A percentile compares a stretch with the other conserved stretches of the same genome.
These are phyloP conservation scores for Tetragonisca angustula DNA, from an alignment of 2,888 invertebrate genomes.

Conservation along the genomic window DNA sequence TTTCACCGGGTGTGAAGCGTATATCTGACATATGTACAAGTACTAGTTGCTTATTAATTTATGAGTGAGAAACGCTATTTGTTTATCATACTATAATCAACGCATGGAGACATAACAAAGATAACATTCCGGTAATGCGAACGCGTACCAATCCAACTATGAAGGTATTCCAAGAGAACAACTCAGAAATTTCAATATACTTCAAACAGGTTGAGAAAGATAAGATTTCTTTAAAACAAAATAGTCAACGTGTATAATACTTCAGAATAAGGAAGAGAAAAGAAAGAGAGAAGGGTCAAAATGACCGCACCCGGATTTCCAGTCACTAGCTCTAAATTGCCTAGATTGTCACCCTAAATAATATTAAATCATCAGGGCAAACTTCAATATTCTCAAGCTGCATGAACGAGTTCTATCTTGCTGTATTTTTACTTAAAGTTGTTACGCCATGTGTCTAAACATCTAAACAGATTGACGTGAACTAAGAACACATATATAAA, in stretches of 20 bases:
- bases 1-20: too few relatives aligned
- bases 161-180: not conserved
- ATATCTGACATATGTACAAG: not conserved
- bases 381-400: too few relatives aligned
- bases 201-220: not conserved
- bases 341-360: not conserved
- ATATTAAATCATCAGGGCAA: not conserved
- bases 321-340: not conserved
- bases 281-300: not conserved
- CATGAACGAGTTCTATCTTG: not conserved
- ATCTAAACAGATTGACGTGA: not conserved
- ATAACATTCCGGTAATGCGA: not conserved
- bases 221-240: not conserved
- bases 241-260: not conserved
- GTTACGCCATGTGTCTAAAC: too few relatives aligned
- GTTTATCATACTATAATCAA: not conserved
- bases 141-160: not conserved
- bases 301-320: not conserved
- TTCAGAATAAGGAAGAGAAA: too few relatives aligned
- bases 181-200: not conserved
- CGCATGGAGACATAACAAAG: not conserved
- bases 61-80: not conserved
- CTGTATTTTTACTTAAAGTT: not conserved
- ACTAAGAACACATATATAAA: not conserved
- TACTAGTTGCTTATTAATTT: conserved; percentile 1